A percentile compares a stretch with the other conserved stretches of the same genome.
Evolutionary conservation across 2,888 invertebrate genomes (phyloP).

Genomic region (Dione juno): DNA sequence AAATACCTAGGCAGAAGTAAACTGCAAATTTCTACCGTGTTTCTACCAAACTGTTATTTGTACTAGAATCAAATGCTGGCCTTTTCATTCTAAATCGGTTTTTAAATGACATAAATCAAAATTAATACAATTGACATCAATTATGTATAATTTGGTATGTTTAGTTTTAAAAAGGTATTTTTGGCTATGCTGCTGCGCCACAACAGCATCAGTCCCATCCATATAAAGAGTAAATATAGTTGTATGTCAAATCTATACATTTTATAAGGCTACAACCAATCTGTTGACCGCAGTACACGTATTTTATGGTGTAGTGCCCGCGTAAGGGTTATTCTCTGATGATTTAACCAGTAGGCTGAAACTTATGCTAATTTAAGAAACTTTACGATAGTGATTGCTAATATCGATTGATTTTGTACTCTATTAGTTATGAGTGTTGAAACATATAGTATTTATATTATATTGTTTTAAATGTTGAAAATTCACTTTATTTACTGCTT

Average conservation of each 20-base stretch:
- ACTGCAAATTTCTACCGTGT: too few relatives aligned
- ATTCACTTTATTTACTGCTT: too few relatives aligned
- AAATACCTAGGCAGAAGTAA: too few relatives aligned
- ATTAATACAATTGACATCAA: too few relatives aligned
- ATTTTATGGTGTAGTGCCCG: constrained; percentile 64
- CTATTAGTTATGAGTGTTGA: not conserved
- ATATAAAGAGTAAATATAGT: not conserved
- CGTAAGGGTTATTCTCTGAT: constrained; percentile 65
- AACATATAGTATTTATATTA: not conserved
- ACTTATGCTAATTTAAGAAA: constrained; percentile 37
- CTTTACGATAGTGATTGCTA: constrained; percentile 41
- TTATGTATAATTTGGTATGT: too few relatives aligned
- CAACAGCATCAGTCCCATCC: not conserved
- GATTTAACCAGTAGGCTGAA: constrained; percentile 40
- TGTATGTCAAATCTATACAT: constrained; percentile 47
- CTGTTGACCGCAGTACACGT: constrained; percentile 71
- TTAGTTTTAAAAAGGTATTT: too few relatives aligned
- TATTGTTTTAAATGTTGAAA: too few relatives aligned
- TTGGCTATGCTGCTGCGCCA: too few relatives aligned
- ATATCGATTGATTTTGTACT: not conserved
- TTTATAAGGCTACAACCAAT: constrained; percentile 55
- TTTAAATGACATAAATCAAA: too few relatives aligned
- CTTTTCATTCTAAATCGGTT: too few relatives aligned
- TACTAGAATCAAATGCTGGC: too few relatives aligned
- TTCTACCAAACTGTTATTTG: too few relatives aligned